Conservation (phyloP, 2,797 vertebrate genomes). For the Scomberomorus guttatus region DNA sequence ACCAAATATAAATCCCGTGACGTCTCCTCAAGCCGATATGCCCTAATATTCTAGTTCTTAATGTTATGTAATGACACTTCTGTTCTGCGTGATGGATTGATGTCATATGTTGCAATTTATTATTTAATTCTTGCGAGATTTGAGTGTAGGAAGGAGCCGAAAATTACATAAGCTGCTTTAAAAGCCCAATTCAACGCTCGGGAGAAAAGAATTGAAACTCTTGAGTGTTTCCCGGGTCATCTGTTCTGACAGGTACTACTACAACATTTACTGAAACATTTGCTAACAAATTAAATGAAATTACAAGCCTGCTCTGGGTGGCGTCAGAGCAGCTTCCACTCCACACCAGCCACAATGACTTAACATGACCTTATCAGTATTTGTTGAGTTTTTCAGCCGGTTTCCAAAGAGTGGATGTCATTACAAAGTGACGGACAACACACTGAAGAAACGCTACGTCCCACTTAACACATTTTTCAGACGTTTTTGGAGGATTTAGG, state of each 20-base stretch:
- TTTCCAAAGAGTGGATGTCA: background rate
- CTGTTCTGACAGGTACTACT: background rate
- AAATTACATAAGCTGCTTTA: conserved; percentile 61
- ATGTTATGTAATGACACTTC: conserved; percentile 67
- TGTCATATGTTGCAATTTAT: conserved; percentile 56
- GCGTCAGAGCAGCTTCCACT: background rate
- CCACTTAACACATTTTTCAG: background rate
- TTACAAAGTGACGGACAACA: background rate
- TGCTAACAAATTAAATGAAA: conserved; percentile 4
- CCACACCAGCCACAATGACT: background rate
- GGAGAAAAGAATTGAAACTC: conserved; percentile 14
- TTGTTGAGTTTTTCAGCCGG: background rate
- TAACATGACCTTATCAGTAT: conserved; percentile 8
- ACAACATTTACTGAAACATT: background rate
- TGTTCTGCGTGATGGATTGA: conserved; percentile 59
- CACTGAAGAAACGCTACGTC: background rate
- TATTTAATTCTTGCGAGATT: conserved; percentile 39
- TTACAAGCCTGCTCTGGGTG: background rate
- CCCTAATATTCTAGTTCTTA: conserved; percentile 60
- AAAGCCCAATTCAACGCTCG: conserved; percentile 30
- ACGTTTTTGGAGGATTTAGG: background rate
- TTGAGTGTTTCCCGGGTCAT: conserved; percentile 8
- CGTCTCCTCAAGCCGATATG: conserved; percentile 59
- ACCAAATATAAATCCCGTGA: conserved; percentile 76
- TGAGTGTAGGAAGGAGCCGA: conserved; percentile 62